Conservation (phyloP, 2,797 vertebrate genomes). For the Rhincodon typus region DNA sequence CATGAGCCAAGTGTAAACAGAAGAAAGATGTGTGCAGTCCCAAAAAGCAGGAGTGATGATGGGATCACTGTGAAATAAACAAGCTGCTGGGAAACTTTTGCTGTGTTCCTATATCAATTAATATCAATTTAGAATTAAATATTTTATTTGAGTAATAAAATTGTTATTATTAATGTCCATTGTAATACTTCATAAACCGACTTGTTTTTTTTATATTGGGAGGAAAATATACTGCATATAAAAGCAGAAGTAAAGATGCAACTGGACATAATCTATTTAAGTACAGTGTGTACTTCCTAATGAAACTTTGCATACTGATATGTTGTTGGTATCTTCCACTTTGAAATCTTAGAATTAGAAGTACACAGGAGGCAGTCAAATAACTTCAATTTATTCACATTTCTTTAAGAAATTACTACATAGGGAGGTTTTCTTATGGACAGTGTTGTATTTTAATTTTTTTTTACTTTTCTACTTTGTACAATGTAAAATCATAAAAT, state of each 20-base stretch:
- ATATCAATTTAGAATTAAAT: conserved; percentile 7
- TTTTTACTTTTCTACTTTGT: background rate
- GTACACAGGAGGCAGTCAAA: background rate
- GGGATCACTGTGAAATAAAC: conserved; percentile 34
- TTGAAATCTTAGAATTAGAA: background rate
- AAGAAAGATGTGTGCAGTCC: conserved; percentile 15
- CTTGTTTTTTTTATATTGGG: background rate
- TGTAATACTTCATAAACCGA: background rate
- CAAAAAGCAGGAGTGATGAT: conserved; percentile 31
- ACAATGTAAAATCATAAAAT: background rate
- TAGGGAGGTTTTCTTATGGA: background rate
- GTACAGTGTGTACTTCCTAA: too few species aligned
- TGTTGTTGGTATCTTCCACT: background rate
- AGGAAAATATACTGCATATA: background rate
- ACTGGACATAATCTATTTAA: background rate
- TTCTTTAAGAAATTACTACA: background rate
- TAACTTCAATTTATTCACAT: background rate
- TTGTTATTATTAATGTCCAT: background rate
- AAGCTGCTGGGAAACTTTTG: conserved; percentile 25
- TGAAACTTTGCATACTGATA: too few species aligned
- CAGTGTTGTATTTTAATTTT: background rate
- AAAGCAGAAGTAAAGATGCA: background rate
- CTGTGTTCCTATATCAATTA: background rate
- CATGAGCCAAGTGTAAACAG: conserved; percentile 33
- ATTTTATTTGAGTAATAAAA: background rate